Evolutionary conservation across 30 jellyfish, hydroid and myxozoan genomes (phyloP).

Genomic region (Phacellophora camtschatica): DNA sequence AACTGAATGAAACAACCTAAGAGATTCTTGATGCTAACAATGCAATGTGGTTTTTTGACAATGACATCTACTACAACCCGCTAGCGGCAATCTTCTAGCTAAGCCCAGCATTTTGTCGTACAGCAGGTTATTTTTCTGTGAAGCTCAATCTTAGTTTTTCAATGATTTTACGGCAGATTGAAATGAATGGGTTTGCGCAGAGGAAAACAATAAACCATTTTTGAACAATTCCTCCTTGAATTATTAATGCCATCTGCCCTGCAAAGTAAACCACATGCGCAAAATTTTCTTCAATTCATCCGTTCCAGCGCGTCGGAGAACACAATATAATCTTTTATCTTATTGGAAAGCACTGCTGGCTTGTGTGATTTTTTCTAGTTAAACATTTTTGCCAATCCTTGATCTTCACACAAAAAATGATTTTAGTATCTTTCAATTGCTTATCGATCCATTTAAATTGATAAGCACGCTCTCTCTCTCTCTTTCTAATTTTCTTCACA

Average conservation of each 20-base stretch:
- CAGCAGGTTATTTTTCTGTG: not conserved
- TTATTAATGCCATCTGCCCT: slow-evolving; percentile 59
- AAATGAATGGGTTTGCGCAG: slow-evolving; percentile 23
- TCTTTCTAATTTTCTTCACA: too few species aligned
- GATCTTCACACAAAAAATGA: too few species aligned
- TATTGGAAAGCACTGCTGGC: not conserved
- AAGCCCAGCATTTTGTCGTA: not conserved
- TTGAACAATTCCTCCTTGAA: slow-evolving; percentile 25
- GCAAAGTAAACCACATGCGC: slow-evolving; percentile 31
- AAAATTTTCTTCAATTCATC: slow-evolving; percentile 7
- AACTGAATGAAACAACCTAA: too few species aligned
- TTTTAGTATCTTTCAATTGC: not conserved
- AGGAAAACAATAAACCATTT: slow-evolving; percentile 2
- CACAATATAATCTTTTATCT: not conserved
- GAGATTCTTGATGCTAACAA: too few species aligned
- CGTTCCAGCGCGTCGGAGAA: slow-evolving; percentile 12
- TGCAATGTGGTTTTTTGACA: too few species aligned
- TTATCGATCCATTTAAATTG: too few species aligned
- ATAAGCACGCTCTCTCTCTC: too few species aligned
- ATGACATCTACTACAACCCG: not conserved
- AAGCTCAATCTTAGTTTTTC: not conserved
- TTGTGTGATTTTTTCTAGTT: not conserved
- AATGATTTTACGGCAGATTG: not conserved
- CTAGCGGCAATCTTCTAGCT: not conserved
- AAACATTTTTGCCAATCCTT: not conserved